These are phyloP conservation scores for Danionella cerebrum DNA, from an alignment of 2,113 vertebrate genomes.

Conservation along the genomic window DNA sequence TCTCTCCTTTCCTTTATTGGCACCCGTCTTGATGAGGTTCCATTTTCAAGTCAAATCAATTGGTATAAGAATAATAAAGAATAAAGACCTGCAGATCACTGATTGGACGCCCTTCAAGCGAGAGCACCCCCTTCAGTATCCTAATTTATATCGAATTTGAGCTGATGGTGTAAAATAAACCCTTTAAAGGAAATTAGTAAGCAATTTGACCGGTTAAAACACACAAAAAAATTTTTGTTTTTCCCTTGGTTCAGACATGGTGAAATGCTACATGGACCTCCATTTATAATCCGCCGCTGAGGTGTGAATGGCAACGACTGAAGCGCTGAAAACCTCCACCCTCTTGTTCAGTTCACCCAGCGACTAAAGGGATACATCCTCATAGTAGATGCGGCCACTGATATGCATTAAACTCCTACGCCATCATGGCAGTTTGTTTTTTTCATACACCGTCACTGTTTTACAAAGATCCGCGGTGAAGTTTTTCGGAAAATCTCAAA, in stretches of 20 bases:
- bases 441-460: slow-evolving; percentile 3
- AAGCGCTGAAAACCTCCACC: slow-evolving; percentile 1
- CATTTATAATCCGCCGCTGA: no score
- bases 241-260: background rate
- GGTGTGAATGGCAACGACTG: slow-evolving; percentile 40
- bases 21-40: no score
- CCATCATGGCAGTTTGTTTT: background rate
- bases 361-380: slow-evolving; percentile 10
- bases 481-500: slow-evolving; percentile 34
- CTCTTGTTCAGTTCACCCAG: background rate
- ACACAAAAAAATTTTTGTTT: background rate
- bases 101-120: no score
- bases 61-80: no score
- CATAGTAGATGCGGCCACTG: background rate
- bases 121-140: no score
- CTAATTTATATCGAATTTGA: no score
- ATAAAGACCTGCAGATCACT: no score
- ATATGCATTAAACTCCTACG: background rate
- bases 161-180: no score
- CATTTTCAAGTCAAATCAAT: no score
- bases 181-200: no score
- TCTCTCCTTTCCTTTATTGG: no score
- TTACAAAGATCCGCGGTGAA: slow-evolving; percentile 29
- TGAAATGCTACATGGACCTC: background rate
- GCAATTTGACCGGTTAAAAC: no score